phyloP scores from a whole-genome alignment of 2,113 vertebrate genomes.

The Nothoprocta pentlandii region DNA sequence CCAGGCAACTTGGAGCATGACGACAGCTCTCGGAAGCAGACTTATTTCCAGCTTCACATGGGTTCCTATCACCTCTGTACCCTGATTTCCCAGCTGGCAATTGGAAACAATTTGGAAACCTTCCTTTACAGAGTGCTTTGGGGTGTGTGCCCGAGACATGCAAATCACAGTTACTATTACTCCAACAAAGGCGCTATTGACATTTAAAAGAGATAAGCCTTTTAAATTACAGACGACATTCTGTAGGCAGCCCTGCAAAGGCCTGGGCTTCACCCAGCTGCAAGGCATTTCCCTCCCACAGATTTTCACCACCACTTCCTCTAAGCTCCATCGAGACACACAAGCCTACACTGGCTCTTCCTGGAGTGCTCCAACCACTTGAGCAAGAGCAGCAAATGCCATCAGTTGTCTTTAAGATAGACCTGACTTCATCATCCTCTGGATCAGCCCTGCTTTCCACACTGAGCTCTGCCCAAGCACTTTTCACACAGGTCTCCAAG shows the following conservation, averaged over 20 bases:
- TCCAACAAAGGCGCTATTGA: constrained; percentile 50
- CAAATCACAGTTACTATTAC: constrained; percentile 45
- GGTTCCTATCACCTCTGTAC: neutral
- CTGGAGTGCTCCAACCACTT: neutral
- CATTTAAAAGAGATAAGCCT: constrained; percentile 44
- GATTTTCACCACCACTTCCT: neutral
- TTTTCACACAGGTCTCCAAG: neutral
- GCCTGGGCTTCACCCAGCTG: constrained; percentile 12
- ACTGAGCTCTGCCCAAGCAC: neutral
- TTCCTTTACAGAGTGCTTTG: neutral
- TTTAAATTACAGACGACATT: constrained; percentile 36
- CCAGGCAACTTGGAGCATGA: neutral
- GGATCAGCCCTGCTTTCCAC: neutral
- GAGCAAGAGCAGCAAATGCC: neutral
- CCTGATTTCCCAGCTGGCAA: neutral
- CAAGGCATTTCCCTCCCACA: constrained; percentile 8
- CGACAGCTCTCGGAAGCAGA: neutral
- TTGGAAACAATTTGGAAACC: neutral
- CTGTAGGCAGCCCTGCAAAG: neutral
- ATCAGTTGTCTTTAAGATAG: accelerated
- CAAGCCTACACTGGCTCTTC: accelerated
- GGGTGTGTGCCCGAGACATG: constrained; percentile 32
- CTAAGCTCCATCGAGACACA: neutral
- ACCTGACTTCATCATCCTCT: neutral
- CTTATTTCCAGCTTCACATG: neutral